Evolutionary conservation across 1,140 invertebrate species (phyloP).

Genomic region (Drosophila baimaii): DNA sequence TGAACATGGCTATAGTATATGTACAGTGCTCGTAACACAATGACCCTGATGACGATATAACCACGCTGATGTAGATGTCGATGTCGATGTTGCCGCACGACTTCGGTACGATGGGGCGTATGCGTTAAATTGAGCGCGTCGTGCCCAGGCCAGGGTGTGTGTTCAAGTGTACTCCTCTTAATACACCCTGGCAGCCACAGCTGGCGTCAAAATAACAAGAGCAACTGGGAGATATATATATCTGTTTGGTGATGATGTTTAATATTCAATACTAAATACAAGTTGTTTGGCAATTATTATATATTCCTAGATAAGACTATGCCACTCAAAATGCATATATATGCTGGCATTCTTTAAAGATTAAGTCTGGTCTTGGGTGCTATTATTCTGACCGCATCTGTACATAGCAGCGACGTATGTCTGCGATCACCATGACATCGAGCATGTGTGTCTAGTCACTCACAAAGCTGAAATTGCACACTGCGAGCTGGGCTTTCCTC

Average conservation of each 20-base stretch:
- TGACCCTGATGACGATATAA: conserved; percentile 64
- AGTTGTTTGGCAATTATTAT: too few relatives aligned
- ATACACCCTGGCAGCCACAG: not conserved
- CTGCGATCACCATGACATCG: conserved; percentile 47
- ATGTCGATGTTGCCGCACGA: conserved; percentile 20
- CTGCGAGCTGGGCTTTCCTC: conserved; percentile 18
- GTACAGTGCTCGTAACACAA: conserved; percentile 48
- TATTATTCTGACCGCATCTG: not conserved
- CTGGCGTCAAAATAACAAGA: not conserved
- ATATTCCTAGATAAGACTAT: too few relatives aligned
- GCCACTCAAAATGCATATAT: too few relatives aligned
- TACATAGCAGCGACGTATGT: not conserved
- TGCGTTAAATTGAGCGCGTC: conserved; percentile 67
- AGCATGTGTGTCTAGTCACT: conserved; percentile 50
- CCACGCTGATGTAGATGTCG: conserved; percentile 2
- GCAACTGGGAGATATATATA: too few relatives aligned
- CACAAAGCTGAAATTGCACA: conserved; percentile 52
- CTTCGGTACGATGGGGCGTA: conserved; percentile 62
- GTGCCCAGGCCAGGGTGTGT: conserved; percentile 42
- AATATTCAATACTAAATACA: not conserved
- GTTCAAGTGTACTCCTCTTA: conserved; percentile 16
- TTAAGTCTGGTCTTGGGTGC: not conserved
- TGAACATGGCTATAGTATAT: not conserved
- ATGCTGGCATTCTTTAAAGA: too few relatives aligned
- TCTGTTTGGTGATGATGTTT: not conserved